Evolutionary conservation across 2,888 invertebrate species (phyloP).

Genomic region (Leptinotarsa haldemani): DNA sequence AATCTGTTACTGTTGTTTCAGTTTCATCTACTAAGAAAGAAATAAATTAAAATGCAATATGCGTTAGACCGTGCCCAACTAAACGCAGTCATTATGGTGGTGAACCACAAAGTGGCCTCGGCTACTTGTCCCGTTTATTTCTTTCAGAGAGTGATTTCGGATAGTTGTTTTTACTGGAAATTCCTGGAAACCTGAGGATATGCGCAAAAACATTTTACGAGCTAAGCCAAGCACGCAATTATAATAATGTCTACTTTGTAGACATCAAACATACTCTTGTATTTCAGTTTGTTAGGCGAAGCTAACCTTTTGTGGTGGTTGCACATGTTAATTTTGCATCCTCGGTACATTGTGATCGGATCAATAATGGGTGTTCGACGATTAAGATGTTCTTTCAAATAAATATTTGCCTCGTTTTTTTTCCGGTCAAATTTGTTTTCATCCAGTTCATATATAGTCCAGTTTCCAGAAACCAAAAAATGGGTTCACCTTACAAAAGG

Average conservation of each 20-base stretch:
- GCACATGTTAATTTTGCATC: too few species aligned
- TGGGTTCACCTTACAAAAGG: too few species aligned
- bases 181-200: conserved; percentile 9
- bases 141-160: neutral
- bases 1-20: neutral
- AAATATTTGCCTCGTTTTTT: too few species aligned
- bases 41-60: conserved; percentile 1
- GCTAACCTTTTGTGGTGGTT: too few species aligned
- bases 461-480: too few species aligned
- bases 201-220: neutral
- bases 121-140: conserved; percentile 7
- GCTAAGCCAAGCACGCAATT: neutral
- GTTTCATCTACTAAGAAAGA: neutral
- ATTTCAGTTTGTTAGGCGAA: too few species aligned
- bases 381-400: too few species aligned
- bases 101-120: conserved; percentile 12
- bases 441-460: too few species aligned
- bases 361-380: too few species aligned
- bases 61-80: conserved; percentile 1
- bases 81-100: conserved; percentile 6
- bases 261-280: neutral
- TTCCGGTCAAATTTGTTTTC: too few species aligned
- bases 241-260: neutral
- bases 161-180: conserved; percentile 1
- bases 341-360: too few species aligned